A percentile compares a stretch with the other conserved stretches of the same genome.
Conservation (phyloP, 1,140 invertebrate species). For the Drosophila micromelanica region DNA sequence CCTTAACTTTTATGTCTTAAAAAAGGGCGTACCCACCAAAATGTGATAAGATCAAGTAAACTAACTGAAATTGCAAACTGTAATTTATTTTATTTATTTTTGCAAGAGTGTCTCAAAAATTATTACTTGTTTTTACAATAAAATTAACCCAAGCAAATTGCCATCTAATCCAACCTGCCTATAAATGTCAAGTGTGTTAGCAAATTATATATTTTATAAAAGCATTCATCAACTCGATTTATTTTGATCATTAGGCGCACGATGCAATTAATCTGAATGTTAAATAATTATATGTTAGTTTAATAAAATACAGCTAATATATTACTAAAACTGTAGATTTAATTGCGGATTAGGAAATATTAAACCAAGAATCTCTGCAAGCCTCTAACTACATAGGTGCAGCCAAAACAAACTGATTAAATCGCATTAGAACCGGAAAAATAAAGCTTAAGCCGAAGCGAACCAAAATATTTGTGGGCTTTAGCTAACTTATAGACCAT, state of each 20-base stretch:
- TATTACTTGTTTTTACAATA: background rate
- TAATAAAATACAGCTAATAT: slow-evolving; percentile 27
- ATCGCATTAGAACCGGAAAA: slow-evolving; percentile 31
- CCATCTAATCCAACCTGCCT: background rate
- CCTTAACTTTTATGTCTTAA: background rate
- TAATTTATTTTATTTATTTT: background rate
- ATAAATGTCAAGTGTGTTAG: background rate
- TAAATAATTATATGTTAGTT: slow-evolving; percentile 1
- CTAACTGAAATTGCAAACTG: too few species aligned
- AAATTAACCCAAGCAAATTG: too few species aligned
- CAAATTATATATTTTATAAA: background rate
- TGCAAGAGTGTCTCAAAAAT: too few species aligned
- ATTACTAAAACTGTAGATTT: slow-evolving; percentile 30
- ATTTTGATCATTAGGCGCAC: background rate
- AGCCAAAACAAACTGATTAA: slow-evolving; percentile 24
- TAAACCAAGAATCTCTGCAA: slow-evolving; percentile 8
- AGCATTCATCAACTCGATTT: background rate
- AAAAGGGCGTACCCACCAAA: background rate
- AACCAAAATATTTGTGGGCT: slow-evolving; percentile 3
- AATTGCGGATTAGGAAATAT: slow-evolving; percentile 32
- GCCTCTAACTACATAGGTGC: slow-evolving; percentile 12
- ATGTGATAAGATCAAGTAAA: background rate
- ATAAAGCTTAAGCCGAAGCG: slow-evolving; percentile 2
- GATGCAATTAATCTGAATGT: slow-evolving; percentile 1
- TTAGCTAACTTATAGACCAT: slow-evolving; percentile 2